Percentiles rank a stretch among this genome's conserved stretches.
Evolutionary conservation across 2,888 invertebrate species (phyloP).

Genomic region (Polyploca ridens): DNA sequence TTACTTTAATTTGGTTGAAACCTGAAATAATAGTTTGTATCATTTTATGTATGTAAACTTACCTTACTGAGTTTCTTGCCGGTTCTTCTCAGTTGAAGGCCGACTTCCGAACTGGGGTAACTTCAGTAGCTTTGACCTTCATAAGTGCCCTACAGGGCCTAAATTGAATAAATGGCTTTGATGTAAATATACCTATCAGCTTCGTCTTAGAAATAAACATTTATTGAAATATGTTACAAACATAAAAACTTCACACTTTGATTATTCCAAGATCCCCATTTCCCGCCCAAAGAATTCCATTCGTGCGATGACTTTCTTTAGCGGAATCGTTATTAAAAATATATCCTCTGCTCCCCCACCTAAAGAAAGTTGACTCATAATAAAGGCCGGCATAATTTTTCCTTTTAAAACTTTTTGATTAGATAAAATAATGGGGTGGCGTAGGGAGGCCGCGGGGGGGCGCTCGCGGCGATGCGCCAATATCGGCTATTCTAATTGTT

Average conservation of each 20-base stretch:
- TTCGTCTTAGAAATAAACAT: too few relatives aligned
- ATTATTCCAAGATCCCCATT: conserved; percentile 54
- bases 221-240: conserved; percentile 13
- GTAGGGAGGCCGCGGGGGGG: conserved; percentile 58
- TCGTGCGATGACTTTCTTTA: conserved; percentile 66
- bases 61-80: too few relatives aligned
- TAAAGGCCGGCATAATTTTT: conserved; percentile 85
- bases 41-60: too few relatives aligned
- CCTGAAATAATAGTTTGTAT: too few relatives aligned
- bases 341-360: conserved; percentile 77
- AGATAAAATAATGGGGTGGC: conserved; percentile 85
- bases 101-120: too few relatives aligned
- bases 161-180: too few relatives aligned
- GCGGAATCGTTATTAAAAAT: conserved; percentile 82
- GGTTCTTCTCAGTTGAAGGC: too few relatives aligned
- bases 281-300: conserved; percentile 52
- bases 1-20: too few relatives aligned
- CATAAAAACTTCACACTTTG: conserved; percentile 50
- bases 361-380: conserved; percentile 83
- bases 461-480: conserved; percentile 74
- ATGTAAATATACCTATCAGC: too few relatives aligned
- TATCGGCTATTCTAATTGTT: conserved; percentile 83
- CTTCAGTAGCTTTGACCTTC: too few relatives aligned
- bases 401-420: conserved; percentile 86
- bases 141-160: too few relatives aligned